phyloP scores from a whole-genome alignment of 2,797 vertebrate species.

The Lophura swinhoii region DNA sequence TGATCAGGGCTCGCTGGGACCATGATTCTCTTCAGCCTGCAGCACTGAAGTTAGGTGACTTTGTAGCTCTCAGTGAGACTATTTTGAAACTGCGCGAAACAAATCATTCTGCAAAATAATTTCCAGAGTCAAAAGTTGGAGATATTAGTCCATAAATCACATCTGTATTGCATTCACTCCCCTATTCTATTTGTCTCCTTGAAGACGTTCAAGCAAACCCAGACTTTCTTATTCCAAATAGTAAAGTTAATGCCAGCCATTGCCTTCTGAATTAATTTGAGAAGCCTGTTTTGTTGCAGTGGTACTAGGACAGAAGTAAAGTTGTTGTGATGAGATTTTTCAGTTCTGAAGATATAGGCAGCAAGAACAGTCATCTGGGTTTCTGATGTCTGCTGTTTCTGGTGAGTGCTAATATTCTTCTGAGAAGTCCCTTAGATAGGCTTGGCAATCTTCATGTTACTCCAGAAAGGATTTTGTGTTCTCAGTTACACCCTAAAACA shows the following conservation, averaged over 20 bases:
- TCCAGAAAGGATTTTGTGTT: constrained; percentile 32
- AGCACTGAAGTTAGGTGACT: background rate
- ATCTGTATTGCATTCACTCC: background rate
- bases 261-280: constrained; percentile 16
- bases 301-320: background rate
- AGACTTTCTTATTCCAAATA: background rate
- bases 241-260: background rate
- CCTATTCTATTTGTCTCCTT: background rate
- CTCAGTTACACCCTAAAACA: constrained; percentile 7
- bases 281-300: background rate
- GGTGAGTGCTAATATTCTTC: constrained; percentile 7
- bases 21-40: background rate
- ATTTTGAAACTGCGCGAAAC: constrained; percentile 29
- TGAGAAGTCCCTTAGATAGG: background rate
- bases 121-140: constrained; percentile 13
- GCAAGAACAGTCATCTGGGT: constrained; percentile 21
- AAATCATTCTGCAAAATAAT: constrained; percentile 27
- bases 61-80: background rate
- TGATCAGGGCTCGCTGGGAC: background rate
- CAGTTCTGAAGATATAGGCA: background rate
- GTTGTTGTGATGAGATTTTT: background rate
- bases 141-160: constrained; percentile 35
- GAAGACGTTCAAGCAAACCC: background rate
- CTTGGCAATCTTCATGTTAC: constrained; percentile 13
- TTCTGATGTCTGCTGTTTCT: constrained; percentile 17